phyloP scores from a whole-genome alignment of 2,797 vertebrate species.

The Acestrorhynchus altus region DNA sequence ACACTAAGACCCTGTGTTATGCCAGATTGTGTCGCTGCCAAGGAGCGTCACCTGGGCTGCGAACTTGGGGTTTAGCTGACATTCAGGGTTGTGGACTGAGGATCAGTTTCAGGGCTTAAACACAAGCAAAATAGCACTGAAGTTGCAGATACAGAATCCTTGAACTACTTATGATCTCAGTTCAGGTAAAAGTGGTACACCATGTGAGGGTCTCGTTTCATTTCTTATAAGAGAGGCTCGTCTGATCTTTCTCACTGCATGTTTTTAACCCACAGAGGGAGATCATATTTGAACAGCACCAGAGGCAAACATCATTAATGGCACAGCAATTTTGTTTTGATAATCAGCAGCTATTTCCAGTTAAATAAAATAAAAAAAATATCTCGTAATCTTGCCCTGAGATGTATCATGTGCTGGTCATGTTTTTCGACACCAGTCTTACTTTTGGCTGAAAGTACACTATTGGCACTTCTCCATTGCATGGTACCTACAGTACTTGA shows the following conservation, averaged over 20 bases:
- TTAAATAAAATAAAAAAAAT: conserved; percentile 57
- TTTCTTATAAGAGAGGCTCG: too few species aligned
- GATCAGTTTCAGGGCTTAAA: conserved; percentile 54
- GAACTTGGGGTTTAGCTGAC: conserved; percentile 63
- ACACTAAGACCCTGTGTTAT: conserved; percentile 72
- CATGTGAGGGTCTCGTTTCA: too few species aligned
- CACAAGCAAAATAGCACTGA: conserved; percentile 19
- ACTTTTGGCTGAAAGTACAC: background rate
- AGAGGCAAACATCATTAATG: conserved; percentile 20
- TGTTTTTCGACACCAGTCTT: conserved; percentile 6
- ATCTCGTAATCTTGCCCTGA: conserved; percentile 72
- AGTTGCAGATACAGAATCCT: conserved; percentile 1
- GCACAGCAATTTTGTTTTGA: conserved; percentile 58
- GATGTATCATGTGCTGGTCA: conserved; percentile 42
- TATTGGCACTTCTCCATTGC: too few species aligned
- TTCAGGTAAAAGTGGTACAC: background rate
- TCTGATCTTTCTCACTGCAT: background rate
- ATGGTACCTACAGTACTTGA: background rate
- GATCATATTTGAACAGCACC: background rate
- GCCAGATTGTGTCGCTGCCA: conserved; percentile 73
- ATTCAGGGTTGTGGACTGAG: conserved; percentile 52
- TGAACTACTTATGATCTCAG: conserved; percentile 23
- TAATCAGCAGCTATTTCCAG: conserved; percentile 63
- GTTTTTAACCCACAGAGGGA: background rate
- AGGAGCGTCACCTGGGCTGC: conserved; percentile 69